phyloP scores from a whole-genome alignment of 2,113 vertebrate species.

The Odontophorus gujanensis region DNA sequence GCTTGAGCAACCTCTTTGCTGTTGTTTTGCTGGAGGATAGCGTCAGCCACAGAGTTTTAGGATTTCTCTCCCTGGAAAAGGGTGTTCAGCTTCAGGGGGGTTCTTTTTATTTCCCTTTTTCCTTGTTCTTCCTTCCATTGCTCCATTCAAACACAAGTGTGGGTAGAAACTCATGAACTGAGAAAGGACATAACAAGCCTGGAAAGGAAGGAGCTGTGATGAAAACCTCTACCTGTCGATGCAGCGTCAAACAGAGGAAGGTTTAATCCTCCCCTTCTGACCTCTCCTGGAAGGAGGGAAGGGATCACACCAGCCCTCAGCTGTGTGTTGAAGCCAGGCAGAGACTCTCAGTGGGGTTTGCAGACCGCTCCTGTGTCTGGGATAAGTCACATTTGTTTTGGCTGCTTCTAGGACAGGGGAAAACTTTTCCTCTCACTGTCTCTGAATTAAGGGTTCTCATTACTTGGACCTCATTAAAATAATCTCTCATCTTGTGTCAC shows the following conservation, averaged over 20 bases:
- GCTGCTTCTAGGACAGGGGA: conserved; percentile 14
- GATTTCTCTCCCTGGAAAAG: neutral
- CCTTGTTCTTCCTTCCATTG: neutral
- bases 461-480: conserved; percentile 61
- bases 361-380: conserved; percentile 8
- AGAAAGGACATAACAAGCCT: neutral
- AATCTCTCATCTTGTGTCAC: conserved; percentile 20
- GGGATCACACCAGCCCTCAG: neutral
- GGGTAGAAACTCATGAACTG: neutral
- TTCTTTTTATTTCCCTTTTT: neutral
- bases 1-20: neutral
- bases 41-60: neutral
- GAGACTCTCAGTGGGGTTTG: neutral
- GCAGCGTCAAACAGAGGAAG: neutral
- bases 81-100: neutral
- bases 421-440: neutral
- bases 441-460: conserved; percentile 37
- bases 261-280: neutral
- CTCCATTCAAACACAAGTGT: neutral
- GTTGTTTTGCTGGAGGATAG: neutral
- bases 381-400: conserved; percentile 57
- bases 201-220: neutral
- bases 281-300: neutral
- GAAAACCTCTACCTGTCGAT: neutral
- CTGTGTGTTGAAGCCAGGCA: fast-evolving